Evolutionary conservation across 2,113 vertebrate genomes (phyloP), one percentile per base, ranked within the genome.

Genomic region (Camelus bactrianus): DNA sequence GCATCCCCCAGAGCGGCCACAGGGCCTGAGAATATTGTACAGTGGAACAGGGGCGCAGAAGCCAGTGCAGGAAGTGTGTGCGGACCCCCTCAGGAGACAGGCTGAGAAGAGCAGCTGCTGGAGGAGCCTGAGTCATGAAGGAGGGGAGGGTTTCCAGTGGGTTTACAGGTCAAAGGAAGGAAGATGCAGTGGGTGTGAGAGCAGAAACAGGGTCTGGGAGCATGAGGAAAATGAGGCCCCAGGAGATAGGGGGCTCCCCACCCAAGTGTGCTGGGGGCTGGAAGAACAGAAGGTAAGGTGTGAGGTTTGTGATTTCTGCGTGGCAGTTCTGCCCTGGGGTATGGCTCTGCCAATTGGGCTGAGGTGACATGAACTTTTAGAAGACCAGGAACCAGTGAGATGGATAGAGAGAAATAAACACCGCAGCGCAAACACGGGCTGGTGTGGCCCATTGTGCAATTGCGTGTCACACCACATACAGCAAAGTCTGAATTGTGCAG

Each of bases 371-470:
- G 26, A 50, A 67, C 28, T 67, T 26, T 26, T 10, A 48, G 58
- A 69, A 60, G 56, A 54, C 38, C 42, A 76, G 42, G 50, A 77
- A 76, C 35, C 60, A 50, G 20, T 16, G 30, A 87, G 48, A 28
- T 1, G 26, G 62, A 35, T 75, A 30, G 93, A n/a, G 52, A 38
- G 17, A 72, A 38, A 38, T 81, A 32, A 5, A 38, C 26, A 24
- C 22, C 8, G 22, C 10, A 8, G 28, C 2, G 28, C 52, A 19
- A 35, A 32, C 20, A 3, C 0, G 2, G 6, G 19, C n/a, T 14
- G 0, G 17, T 7, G 19, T 2, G 7, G 3, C 46, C 26, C 11
- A 16, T 0, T 3, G 0, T 30, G 26, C 58, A 12, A 6, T 1
- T 22, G 38, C 4, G 1, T 6, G 38, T 22, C 22, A 1, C 1